Conservation (phyloP, 2,888 invertebrate species). For the Eristalis pertinax region DNA sequence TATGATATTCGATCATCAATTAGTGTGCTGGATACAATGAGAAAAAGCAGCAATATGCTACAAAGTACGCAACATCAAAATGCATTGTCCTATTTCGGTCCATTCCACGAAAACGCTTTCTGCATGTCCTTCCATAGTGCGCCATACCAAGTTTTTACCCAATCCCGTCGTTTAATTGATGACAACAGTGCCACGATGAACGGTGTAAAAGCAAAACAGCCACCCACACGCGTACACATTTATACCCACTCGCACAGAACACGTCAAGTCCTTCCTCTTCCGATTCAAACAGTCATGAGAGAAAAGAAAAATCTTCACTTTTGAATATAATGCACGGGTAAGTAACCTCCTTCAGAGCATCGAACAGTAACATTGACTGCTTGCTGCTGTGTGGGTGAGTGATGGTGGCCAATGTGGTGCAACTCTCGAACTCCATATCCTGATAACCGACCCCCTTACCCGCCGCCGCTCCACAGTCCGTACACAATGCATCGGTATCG, state of each 20-base stretch:
- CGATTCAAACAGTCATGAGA: not conserved
- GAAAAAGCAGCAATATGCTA: not conserved
- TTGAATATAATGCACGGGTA: slow-evolving; percentile 56
- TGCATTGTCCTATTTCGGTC: not conserved
- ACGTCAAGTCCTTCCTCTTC: not conserved
- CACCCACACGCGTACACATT: not conserved
- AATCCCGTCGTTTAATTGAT: slow-evolving; percentile 21
- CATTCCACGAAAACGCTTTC: not conserved
- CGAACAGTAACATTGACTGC: slow-evolving; percentile 16
- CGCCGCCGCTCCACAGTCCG: not conserved
- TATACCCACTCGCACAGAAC: not conserved
- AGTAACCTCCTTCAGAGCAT: slow-evolving; percentile 38
- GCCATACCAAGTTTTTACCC: not conserved
- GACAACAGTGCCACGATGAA: slow-evolving; percentile 9
- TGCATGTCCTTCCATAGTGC: not conserved
- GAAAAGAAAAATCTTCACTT: slow-evolving; percentile 55
- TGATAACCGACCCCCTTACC: slow-evolving; percentile 33
- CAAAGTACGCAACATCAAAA: not conserved
- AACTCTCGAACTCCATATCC: slow-evolving; percentile 41
- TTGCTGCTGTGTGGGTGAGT: slow-evolving; percentile 6
- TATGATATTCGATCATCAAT: not conserved
- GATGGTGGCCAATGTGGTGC: not conserved
- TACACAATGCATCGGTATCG: not conserved
- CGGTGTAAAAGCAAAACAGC: not conserved
- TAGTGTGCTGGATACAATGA: not conserved